Conservation (phyloP, 2,113 vertebrate species). For the Tamias sibiricus region DNA sequence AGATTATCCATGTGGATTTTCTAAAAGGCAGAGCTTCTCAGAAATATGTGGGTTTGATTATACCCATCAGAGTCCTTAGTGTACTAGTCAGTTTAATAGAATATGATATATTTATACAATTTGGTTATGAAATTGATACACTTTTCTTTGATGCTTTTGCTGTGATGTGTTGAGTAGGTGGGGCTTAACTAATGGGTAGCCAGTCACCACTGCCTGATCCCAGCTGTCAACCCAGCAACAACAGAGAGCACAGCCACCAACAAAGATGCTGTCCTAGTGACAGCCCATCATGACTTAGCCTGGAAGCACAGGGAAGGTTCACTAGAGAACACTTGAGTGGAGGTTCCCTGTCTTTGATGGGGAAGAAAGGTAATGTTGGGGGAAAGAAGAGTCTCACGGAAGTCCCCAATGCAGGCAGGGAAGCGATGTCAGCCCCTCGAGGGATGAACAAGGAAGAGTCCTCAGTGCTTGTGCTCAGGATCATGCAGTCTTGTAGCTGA, state of each 20-base stretch:
- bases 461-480: accelerated
- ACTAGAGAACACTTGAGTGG: neutral
- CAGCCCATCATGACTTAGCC: no score
- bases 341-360: neutral
- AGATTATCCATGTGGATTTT: accelerated
- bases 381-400: neutral
- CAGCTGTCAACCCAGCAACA: neutral
- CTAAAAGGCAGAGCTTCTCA: neutral
- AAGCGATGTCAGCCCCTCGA: accelerated
- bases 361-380: neutral
- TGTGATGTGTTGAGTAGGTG: accelerated
- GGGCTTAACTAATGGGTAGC: neutral
- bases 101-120: neutral
- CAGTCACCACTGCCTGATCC: neutral
- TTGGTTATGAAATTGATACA: neutral
- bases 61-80: neutral
- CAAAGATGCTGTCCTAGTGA: neutral
- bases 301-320: neutral
- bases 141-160: no score
- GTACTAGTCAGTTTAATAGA: neutral
- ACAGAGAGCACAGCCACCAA: neutral
- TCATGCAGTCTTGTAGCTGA: neutral
- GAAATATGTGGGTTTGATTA: no score
- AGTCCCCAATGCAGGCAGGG: neutral
- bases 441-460: no score